Evolutionary conservation across 1,140 invertebrate species (phyloP).

Genomic region (Penaeus vannamei): DNA sequence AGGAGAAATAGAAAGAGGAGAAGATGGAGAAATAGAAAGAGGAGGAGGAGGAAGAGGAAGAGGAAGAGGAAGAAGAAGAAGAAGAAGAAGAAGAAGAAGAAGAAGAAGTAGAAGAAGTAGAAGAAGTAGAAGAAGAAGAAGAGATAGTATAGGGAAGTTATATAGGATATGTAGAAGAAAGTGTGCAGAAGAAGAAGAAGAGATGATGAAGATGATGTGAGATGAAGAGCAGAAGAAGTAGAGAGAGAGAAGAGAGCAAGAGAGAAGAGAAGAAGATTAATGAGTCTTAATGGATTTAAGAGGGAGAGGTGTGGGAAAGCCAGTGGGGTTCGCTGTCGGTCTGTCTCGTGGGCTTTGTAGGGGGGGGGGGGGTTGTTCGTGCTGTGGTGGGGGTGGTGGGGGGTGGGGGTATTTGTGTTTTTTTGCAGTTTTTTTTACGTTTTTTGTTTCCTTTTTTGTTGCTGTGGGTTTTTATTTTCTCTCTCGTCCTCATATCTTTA

Average conservation of each 20-base stretch:
- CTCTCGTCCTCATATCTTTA: too few relatives aligned
- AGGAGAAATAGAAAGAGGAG: not conserved
- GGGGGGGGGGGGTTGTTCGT: slow-evolving; percentile 13
- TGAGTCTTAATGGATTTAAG: not conserved
- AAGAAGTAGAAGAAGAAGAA: not conserved
- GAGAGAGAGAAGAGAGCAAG: slow-evolving; percentile 3
- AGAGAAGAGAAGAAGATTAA: not conserved
- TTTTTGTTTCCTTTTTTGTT: too few relatives aligned
- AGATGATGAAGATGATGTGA: not conserved
- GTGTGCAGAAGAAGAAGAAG: not conserved
- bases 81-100: not conserved
- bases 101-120: not conserved
- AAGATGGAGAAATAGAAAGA: not conserved
- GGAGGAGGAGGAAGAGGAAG: not conserved
- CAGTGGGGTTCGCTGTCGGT: too few relatives aligned
- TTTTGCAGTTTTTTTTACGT: not conserved
- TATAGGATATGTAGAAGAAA: not conserved
- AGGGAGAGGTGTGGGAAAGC: slow-evolving; percentile 8
- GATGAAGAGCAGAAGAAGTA: not conserved
- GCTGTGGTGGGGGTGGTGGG: not conserved
- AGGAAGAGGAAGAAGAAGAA: not conserved
- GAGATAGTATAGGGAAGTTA: not conserved
- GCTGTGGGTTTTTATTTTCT: too few relatives aligned
- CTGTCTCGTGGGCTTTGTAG: too few relatives aligned
- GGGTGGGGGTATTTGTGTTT: not conserved